Evolutionary conservation across 1,140 invertebrate genomes (phyloP), one percentile per base, ranked within the genome.

Genomic region (Harlomillsia oculata): DNA sequence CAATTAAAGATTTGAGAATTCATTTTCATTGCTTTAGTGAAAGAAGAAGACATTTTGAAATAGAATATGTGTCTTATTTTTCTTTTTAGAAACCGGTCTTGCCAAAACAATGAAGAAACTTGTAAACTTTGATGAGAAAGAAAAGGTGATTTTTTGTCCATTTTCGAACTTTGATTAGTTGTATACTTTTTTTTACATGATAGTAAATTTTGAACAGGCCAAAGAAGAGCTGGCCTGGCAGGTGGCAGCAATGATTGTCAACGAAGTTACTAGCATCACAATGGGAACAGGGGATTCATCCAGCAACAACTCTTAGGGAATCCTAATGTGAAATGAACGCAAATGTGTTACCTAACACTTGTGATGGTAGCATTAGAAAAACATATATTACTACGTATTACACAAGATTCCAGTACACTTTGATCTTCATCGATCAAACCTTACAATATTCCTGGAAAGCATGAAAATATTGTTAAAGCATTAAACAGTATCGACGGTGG

Each of bases 181-280:
- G 50, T 63, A 36, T 28, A 56, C 16, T 32, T 32, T 49, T 53
- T 13, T 14, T 43, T 51, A 13, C n/a, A n/a, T n/a, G n/a, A n/a
- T n/a, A n/a, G n/a, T n/a, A n/a, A n/a, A n/a, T n/a, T n/a, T n/a
- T n/a, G n/a, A n/a, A n/a, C 58, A 89, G 79, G 82, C 84, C 37
- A 87, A 92, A 74, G 89, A 95, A 73, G 89, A 93, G 69, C 83
- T 93, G 76, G 91, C 91, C 26, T 89, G 89, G 85, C 86, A 89
- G 74, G 84, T 95, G 57, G 89, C 91, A 18, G 87, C 91, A 72
- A 93, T 91, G 87, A 93, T 95, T 67, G 81, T 95, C 29, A 88
- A 85, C 72, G 89, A 92, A 74, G 85, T 95, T 28, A 91, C 87
- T 26, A 85, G 80, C 68, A 76, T 93, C 56, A 93, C 90, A 23